These are phyloP conservation scores for Epiblema foenella DNA, from an alignment of 2,888 invertebrate species.

Conservation along the genomic window DNA sequence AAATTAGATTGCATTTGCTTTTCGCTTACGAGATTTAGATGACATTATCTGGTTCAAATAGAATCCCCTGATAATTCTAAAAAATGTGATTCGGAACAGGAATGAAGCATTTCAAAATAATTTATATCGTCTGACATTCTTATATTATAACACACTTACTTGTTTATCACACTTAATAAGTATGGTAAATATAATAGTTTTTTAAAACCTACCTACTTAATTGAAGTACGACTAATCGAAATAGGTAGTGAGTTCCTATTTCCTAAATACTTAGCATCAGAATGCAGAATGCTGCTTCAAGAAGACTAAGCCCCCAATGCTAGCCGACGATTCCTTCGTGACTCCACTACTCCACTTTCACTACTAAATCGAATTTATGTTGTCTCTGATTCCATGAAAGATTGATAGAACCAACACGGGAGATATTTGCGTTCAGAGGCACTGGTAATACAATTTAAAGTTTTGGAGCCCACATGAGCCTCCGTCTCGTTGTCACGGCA, in stretches of 20 bases:
- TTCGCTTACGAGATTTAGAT: conserved; percentile 37
- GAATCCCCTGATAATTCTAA: not conserved
- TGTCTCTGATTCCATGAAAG: conserved; percentile 53
- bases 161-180: not conserved
- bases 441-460: conserved; percentile 82
- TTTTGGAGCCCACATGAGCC: conserved; percentile 81
- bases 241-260: too few relatives aligned
- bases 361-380: conserved; percentile 50
- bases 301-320: not conserved
- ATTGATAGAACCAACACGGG: conserved; percentile 59
- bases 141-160: not conserved
- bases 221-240: not conserved
- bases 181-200: not conserved
- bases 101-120: not conserved
- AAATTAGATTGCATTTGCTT: conserved; percentile 35
- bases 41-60: conserved; percentile 22
- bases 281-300: not conserved
- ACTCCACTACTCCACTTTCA: conserved; percentile 8
- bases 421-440: conserved; percentile 69
- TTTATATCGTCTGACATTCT: not conserved
- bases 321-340: not conserved
- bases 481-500: conserved; percentile 76
- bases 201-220: not conserved
- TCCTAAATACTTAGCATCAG: too few relatives aligned
- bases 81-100: not conserved